These are phyloP conservation scores for Sebastes elongatus DNA, from an alignment of 2,797 vertebrate species.

Conservation along the genomic window DNA sequence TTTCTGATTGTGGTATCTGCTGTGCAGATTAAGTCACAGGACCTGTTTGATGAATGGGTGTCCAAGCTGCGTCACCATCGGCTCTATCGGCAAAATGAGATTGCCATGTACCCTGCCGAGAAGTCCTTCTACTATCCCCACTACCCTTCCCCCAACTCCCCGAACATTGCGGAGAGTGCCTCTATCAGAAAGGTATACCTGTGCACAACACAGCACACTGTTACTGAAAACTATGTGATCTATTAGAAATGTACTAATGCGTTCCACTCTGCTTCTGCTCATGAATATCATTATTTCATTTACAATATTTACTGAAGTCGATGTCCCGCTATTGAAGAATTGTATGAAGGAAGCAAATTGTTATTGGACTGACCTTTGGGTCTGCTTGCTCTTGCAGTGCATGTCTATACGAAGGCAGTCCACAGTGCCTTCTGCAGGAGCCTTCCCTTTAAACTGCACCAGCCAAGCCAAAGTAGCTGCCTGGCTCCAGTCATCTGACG, in stretches of 20 bases:
- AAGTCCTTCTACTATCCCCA: slow-evolving; percentile 87
- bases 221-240: background rate
- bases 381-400: slow-evolving; percentile 73
- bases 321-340: background rate
- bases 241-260: background rate
- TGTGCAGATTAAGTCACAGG: slow-evolving; percentile 93
- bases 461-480: slow-evolving; percentile 89
- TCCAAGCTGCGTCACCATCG: slow-evolving; percentile 94
- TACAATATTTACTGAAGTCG: background rate
- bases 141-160: slow-evolving; percentile 79
- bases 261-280: background rate
- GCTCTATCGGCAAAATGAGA: slow-evolving; percentile 96
- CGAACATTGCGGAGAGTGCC: slow-evolving; percentile 81
- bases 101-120: slow-evolving; percentile 91
- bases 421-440: slow-evolving; percentile 82
- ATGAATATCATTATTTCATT: background rate
- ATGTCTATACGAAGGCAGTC: slow-evolving; percentile 86
- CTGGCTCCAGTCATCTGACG: slow-evolving; percentile 94
- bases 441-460: slow-evolving; percentile 84
- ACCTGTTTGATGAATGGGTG: slow-evolving; percentile 98
- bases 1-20: slow-evolving; percentile 32
- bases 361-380: slow-evolving; percentile 45
- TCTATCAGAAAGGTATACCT: slow-evolving; percentile 85
- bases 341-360: background rate
- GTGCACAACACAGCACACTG: background rate